phyloP scores from a whole-genome alignment of 2,888 invertebrate genomes.

The Loripinus fragilis region DNA sequence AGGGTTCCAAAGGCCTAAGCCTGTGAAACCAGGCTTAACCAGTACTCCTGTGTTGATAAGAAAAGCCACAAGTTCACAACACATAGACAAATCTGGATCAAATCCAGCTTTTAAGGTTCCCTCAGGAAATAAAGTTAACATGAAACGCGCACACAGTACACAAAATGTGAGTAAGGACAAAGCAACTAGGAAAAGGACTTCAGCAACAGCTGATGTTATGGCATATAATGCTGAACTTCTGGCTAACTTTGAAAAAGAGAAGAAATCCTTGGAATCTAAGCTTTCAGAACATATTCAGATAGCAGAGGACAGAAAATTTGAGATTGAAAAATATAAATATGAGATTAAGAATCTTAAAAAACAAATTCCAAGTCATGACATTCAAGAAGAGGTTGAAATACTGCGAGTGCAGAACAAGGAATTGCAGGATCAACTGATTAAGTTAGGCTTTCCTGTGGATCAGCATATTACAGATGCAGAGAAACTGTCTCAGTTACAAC shows the following conservation, averaged over 20 bases:
- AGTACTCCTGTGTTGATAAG: slow-evolving; percentile 72
- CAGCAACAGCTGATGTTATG: slow-evolving; percentile 81
- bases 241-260: slow-evolving; percentile 83
- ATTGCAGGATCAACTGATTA: slow-evolving; percentile 81
- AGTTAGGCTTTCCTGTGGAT: slow-evolving; percentile 82
- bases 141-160: slow-evolving; percentile 82
- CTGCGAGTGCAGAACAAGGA: slow-evolving; percentile 81
- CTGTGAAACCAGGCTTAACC: slow-evolving; percentile 61
- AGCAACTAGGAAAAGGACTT: slow-evolving; percentile 74
- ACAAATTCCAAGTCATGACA: slow-evolving; percentile 67
- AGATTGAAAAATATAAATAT: slow-evolving; percentile 84
- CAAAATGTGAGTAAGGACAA: slow-evolving; percentile 81
- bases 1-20: slow-evolving; percentile 70
- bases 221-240: slow-evolving; percentile 83
- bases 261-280: slow-evolving; percentile 82
- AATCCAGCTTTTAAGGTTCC: slow-evolving; percentile 35
- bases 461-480: slow-evolving; percentile 83
- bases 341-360: slow-evolving; percentile 83
- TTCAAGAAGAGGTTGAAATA: slow-evolving; percentile 80
- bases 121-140: slow-evolving; percentile 55
- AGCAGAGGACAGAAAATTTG: slow-evolving; percentile 83
- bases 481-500: slow-evolving; percentile 82
- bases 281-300: slow-evolving; percentile 84
- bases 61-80: slow-evolving; percentile 81
- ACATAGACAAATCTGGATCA: slow-evolving; percentile 75